A percentile compares a stretch with the other conserved stretches of the same genome.
These are phyloP conservation scores for Notothenia coriiceps DNA, from an alignment of 2,113 vertebrate genomes.

Conservation along the genomic window DNA sequence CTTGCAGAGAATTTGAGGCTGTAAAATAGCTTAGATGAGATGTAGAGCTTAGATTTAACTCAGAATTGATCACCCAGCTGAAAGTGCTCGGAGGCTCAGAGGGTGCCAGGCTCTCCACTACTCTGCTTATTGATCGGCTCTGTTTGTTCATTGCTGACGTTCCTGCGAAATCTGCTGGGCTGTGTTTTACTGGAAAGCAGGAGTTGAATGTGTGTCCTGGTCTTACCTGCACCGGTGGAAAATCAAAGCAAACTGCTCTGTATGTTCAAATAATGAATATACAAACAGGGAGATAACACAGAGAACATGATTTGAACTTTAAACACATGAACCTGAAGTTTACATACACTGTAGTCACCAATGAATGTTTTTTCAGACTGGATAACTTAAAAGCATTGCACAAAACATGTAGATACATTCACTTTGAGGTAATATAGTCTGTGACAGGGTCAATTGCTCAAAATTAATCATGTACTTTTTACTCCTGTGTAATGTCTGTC, in stretches of 20 bases:
- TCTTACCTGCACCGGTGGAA: neutral
- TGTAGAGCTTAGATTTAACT: slow-evolving; percentile 7
- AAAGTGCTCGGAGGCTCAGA: slow-evolving; percentile 31
- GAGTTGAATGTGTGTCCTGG: neutral
- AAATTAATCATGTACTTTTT: too few relatives aligned
- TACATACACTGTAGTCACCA: too few relatives aligned
- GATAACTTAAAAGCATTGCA: too few relatives aligned
- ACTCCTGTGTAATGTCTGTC: too few relatives aligned
- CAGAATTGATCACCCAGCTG: slow-evolving; percentile 19
- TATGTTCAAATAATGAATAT: neutral
- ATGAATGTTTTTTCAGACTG: too few relatives aligned
- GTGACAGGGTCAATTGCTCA: too few relatives aligned
- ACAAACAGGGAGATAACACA: neutral
- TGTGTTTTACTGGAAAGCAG: slow-evolving; percentile 51
- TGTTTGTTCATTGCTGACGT: slow-evolving; percentile 71
- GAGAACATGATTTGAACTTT: neutral
- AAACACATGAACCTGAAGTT: neutral
- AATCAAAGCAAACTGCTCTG: neutral
- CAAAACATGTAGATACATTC: too few relatives aligned
- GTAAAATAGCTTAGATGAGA: slow-evolving; percentile 20
- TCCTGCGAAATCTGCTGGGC: slow-evolving; percentile 56
- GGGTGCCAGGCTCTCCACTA: slow-evolving; percentile 37
- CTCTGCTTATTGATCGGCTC: slow-evolving; percentile 57
- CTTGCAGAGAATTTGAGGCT: neutral
- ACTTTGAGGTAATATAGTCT: too few relatives aligned